Conservation (phyloP, 2,797 vertebrate species). For the Melanogrammus aeglefinus region DNA sequence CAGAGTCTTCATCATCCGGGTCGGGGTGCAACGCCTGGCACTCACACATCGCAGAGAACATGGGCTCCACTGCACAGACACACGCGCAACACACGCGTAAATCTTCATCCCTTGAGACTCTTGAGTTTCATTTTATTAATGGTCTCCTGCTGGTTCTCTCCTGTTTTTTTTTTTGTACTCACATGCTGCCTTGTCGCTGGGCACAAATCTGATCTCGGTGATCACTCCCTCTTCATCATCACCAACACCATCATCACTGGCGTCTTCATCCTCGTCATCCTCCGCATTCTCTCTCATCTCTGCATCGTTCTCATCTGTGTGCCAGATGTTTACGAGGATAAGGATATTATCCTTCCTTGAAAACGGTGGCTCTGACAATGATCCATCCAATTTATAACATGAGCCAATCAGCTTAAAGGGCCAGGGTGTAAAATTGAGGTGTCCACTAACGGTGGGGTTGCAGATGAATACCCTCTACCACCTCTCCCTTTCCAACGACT, state of each 20-base stretch:
- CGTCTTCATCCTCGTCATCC: conserved; percentile 69
- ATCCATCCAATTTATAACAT: too few species aligned
- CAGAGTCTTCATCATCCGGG: conserved; percentile 88
- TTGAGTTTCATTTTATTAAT: background rate
- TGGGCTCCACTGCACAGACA: conserved; percentile 82
- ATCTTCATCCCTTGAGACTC: background rate
- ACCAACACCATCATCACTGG: conserved; percentile 58
- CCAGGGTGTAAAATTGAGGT: too few species aligned
- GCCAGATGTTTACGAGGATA: background rate
- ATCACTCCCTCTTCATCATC: conserved; percentile 82
- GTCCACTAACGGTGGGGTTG: too few species aligned
- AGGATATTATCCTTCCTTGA: background rate
- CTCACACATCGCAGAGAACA: conserved; percentile 97
- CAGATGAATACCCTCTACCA: too few species aligned
- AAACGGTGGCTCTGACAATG: background rate
- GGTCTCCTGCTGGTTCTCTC: background rate
- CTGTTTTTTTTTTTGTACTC: conserved; percentile 27
- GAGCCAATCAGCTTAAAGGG: too few species aligned
- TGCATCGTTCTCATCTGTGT: conserved; percentile 77
- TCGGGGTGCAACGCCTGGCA: conserved; percentile 96
- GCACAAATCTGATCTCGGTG: conserved; percentile 94
- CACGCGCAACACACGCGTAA: too few species aligned
- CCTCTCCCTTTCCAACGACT: too few species aligned
- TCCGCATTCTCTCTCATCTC: conserved; percentile 68
- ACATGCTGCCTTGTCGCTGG: conserved; percentile 85